Conservation (phyloP, 2,797 vertebrate species). For the Telmatherina bonti region DNA sequence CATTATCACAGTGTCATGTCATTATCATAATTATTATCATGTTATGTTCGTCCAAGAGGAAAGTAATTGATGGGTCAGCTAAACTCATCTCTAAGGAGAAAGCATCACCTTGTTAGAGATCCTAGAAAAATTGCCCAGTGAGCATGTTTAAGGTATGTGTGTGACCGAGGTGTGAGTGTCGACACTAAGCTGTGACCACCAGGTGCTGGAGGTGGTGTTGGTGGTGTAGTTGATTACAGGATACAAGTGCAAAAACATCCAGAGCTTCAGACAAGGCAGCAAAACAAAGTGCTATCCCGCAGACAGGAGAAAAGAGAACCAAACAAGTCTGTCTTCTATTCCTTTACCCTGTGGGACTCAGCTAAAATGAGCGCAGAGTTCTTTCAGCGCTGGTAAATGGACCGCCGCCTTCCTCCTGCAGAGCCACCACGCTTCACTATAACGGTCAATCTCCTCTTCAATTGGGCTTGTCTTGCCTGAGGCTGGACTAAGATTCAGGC, state of each 20-base stretch:
- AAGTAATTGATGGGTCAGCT: slow-evolving; percentile 80
- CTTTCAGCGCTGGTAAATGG: slow-evolving; percentile 70
- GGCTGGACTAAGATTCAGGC: slow-evolving; percentile 66
- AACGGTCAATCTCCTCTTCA: slow-evolving; percentile 76
- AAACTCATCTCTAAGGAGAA: slow-evolving; percentile 63
- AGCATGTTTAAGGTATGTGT: slow-evolving; percentile 52
- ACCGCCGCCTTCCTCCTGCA: slow-evolving; percentile 59
- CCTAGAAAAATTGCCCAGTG: slow-evolving; percentile 53
- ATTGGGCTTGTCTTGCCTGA: slow-evolving; percentile 73
- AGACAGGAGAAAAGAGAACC: slow-evolving; percentile 39
- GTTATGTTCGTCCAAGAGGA: slow-evolving; percentile 65
- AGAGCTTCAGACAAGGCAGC: slow-evolving; percentile 34
- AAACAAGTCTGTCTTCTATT: slow-evolving; percentile 44
- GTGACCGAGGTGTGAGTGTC: slow-evolving; percentile 64
- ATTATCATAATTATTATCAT: slow-evolving; percentile 79
- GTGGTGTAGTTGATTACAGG: slow-evolving; percentile 34
- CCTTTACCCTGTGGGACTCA: slow-evolving; percentile 58
- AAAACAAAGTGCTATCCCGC: slow-evolving; percentile 53
- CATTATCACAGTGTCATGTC: slow-evolving; percentile 74
- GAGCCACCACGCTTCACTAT: slow-evolving; percentile 54
- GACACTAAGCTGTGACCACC: slow-evolving; percentile 40
- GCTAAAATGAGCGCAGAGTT: slow-evolving; percentile 56
- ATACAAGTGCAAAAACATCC: slow-evolving; percentile 38
- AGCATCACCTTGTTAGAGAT: slow-evolving; percentile 69
- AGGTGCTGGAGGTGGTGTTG: slow-evolving; percentile 42